Evolutionary conservation across 2,113 vertebrate species (phyloP).

Genomic region (Ariopsis seemanni): DNA sequence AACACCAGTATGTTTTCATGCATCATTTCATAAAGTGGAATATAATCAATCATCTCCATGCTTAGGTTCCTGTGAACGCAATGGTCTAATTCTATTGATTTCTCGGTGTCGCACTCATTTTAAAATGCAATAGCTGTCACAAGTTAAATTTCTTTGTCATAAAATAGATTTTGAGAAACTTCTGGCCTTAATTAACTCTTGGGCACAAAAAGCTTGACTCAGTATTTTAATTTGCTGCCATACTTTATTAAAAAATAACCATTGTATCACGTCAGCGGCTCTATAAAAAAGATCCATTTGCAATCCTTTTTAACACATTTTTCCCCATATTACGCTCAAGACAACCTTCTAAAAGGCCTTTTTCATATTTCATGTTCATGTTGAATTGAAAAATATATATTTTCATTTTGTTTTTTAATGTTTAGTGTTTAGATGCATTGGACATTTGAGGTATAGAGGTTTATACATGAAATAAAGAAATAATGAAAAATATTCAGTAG

Average conservation of each 20-base stretch:
- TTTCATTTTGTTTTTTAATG: background rate
- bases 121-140: slow-evolving; percentile 7
- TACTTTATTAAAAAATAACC: background rate
- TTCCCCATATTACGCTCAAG: background rate
- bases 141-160: background rate
- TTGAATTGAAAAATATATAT: background rate
- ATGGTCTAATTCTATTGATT: slow-evolving; percentile 10
- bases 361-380: background rate
- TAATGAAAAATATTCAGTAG: background rate
- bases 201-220: background rate
- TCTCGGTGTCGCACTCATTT: background rate
- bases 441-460: background rate
- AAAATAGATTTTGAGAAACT: background rate
- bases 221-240: background rate
- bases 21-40: background rate
- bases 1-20: background rate
- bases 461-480: background rate
- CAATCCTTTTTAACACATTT: background rate
- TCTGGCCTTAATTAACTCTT: background rate
- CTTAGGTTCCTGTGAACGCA: background rate
- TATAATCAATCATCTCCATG: slow-evolving; percentile 28
- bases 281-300: background rate
- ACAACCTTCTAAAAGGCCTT: background rate
- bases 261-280: background rate
- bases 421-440: background rate